Percentiles rank a stretch among this genome's conserved stretches.
Conservation (phyloP, 2,113 vertebrate genomes). For the Agapornis roseicollis region DNA sequence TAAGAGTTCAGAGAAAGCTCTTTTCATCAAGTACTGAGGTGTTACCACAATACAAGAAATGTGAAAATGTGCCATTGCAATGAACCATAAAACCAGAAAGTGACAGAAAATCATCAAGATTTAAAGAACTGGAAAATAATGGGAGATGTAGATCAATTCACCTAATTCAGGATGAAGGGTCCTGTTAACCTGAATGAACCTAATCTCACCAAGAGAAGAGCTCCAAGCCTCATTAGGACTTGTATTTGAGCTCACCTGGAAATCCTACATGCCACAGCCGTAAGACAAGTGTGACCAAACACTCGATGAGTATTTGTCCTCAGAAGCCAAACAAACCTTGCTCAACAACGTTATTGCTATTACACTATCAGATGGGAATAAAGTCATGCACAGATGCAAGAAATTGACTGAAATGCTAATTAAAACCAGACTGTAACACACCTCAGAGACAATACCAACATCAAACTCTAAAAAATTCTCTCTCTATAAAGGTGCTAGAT, state of each 20-base stretch:
- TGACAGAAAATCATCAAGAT: not conserved
- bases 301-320: not conserved
- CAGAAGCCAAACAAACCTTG: not conserved
- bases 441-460: not conserved
- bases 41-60: not conserved
- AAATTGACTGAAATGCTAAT: not conserved
- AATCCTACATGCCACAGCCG: not conserved
- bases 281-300: not conserved
- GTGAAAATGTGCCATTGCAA: not conserved
- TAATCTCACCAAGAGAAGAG: not conserved
- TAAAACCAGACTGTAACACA: not conserved
- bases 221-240: not conserved
- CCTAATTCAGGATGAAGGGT: not conserved
- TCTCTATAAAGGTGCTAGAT: not conserved
- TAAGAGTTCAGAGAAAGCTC: not conserved
- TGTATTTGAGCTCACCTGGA: not conserved
- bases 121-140: not conserved
- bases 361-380: not conserved
- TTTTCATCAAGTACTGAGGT: not conserved
- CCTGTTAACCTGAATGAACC: not conserved
- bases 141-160: not conserved
- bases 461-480: not conserved
- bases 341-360: not conserved
- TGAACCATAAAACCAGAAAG: not conserved
- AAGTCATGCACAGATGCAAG: not conserved